A percentile compares a stretch with the other conserved stretches of the same genome.
Evolutionary conservation across 2,888 invertebrate genomes (phyloP).

Genomic region (Ectobius pallidus): DNA sequence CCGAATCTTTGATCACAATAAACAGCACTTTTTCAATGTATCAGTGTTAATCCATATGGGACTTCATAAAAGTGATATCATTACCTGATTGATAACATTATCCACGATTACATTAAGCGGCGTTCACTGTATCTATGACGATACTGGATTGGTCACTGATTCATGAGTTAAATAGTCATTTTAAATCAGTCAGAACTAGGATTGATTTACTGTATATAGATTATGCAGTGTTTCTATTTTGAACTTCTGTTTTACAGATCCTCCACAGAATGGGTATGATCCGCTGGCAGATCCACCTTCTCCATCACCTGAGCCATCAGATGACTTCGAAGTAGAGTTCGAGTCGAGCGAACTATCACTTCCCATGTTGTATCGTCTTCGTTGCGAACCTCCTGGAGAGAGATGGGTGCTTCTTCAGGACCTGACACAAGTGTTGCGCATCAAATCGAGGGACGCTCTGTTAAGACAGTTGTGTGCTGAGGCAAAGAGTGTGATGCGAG

Average conservation of each 20-base stretch:
- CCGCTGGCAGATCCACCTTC: slow-evolving; percentile 64
- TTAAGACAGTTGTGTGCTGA: slow-evolving; percentile 70
- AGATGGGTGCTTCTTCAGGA: slow-evolving; percentile 84
- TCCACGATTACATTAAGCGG: too few relatives aligned
- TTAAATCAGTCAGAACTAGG: too few relatives aligned
- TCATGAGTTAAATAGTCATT: too few relatives aligned
- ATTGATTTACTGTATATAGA: too few relatives aligned
- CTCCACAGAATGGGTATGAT: slow-evolving; percentile 62
- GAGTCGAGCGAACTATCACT: slow-evolving; percentile 80
- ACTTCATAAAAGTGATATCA: too few relatives aligned
- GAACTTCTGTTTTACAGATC: slow-evolving; percentile 53
- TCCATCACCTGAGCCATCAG: slow-evolving; percentile 58
- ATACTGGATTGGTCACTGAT: too few relatives aligned
- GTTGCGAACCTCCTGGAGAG: slow-evolving; percentile 66
- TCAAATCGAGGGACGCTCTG: slow-evolving; percentile 81
- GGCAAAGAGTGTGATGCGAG: slow-evolving; percentile 62
- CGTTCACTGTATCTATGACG: too few relatives aligned
- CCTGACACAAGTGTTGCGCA: slow-evolving; percentile 74
- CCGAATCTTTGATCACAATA: too few relatives aligned
- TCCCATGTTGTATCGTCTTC: slow-evolving; percentile 78
- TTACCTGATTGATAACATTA: too few relatives aligned
- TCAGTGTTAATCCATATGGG: too few relatives aligned
- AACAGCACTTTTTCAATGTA: too few relatives aligned
- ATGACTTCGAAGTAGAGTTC: slow-evolving; percentile 70
- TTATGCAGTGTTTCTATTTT: too few relatives aligned